Percentiles rank a stretch among this genome's conserved stretches.
Conservation (phyloP, 2,888 invertebrate species). For the Oasisia sp. region DNA sequence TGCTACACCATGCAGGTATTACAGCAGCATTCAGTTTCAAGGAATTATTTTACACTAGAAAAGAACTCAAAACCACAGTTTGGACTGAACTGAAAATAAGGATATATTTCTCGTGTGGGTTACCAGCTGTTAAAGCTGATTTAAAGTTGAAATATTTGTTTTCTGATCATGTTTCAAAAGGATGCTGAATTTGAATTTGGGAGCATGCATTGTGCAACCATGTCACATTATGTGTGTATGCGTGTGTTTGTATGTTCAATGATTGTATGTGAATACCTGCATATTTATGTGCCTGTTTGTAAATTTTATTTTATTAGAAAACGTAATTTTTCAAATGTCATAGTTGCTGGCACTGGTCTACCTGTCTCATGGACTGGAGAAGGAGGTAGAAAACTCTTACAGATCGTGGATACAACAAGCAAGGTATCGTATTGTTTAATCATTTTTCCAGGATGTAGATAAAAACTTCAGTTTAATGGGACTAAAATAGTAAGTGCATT, state of each 20-base stretch:
- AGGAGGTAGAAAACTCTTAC: neutral
- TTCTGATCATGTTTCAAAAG: too few relatives aligned
- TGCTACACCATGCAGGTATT: conserved; percentile 9
- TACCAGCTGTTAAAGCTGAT: too few relatives aligned
- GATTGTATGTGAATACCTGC: too few relatives aligned
- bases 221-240: neutral
- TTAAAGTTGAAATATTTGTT: too few relatives aligned
- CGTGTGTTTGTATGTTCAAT: too few relatives aligned
- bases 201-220: neutral
- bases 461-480: neutral
- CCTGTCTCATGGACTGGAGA: neutral
- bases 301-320: neutral
- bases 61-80: neutral
- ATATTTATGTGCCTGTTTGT: too few relatives aligned
- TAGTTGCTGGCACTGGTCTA: conserved; percentile 30
- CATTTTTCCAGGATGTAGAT: neutral
- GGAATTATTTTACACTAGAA: neutral
- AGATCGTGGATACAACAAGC: neutral
- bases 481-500: too few relatives aligned
- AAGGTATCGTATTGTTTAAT: neutral
- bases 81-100: neutral
- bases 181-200: neutral
- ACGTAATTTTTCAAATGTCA: neutral
- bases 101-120: too few relatives aligned
- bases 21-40: too few relatives aligned